Base-by-base conservation (phyloP, 2,797 vertebrate genomes). In the Lepus townsendii region DNA sequence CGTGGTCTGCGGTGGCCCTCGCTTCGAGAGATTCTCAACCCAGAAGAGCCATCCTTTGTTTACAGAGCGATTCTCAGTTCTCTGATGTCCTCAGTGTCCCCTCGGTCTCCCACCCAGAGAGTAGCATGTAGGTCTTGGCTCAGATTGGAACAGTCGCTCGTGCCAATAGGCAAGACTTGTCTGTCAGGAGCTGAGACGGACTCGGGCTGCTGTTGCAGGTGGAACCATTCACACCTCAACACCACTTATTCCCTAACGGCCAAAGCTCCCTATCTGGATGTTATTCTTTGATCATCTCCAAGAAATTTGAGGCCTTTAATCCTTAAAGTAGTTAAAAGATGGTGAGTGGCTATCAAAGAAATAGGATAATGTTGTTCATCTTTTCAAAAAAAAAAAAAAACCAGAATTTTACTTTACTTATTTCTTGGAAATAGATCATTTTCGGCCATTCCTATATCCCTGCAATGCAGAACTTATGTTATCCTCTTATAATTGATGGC, bases 271-370 rank as follows among this genome's bases (percentile, higher is more conserved):
- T 62, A 22, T n/a, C 30, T 77, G 35, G 6, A 30, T 68, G 6
- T 65, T 86, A 0, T 35, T 66, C 26, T 92, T 71, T 68, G 47
- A 9, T 57, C 20, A 35, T 42, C 26, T 88, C 62, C 30, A 57
- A 93, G 83, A 85, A 71, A 32, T 42, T 89, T 68, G 66, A 35
- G 57, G 68, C 92, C 69, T 84, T 89, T 63, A 24, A 82, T 84
- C n/a, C 27, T n/a, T 32, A 76, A 8, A 47, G 19, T 80, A 80
- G 52, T 65, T 71, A 60, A 84, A 47, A 86, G 30, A 20, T 16
- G 6, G 52, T 71, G 24, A 66, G 38, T 16, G 10, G 20, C 19
- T 24, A 30, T 27, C n/a, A 63, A 60, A 69, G 20, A 35, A 35
- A 47, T 19, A 75, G 26, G 88, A 80, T 52, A 86, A 30, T 62